A percentile compares a stretch with the other conserved stretches of the same genome.
These are phyloP conservation scores for Hepsetus odoe DNA, from an alignment of 2,113 vertebrate species.

Conservation along the genomic window DNA sequence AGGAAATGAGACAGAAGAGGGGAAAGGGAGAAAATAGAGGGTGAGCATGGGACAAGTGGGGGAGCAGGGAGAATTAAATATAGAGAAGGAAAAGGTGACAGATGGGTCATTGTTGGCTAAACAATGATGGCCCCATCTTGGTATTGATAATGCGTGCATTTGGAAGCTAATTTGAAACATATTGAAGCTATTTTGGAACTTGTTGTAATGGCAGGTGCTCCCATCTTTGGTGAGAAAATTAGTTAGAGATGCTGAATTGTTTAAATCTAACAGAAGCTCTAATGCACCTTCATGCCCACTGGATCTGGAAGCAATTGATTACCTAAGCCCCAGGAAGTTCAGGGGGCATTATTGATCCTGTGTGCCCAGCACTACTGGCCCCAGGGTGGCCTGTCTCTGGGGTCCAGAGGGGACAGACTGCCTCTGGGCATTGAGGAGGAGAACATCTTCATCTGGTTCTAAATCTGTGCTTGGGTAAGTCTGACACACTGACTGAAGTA, in stretches of 20 bases:
- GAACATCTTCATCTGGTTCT: constrained; percentile 14
- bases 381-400: constrained; percentile 67
- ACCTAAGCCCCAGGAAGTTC: constrained; percentile 36
- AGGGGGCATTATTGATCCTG: constrained; percentile 54
- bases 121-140: constrained; percentile 12
- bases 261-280: constrained; percentile 5
- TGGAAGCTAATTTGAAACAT: not conserved
- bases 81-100: not conserved
- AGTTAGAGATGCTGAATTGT: constrained; percentile 34
- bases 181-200: constrained; percentile 29
- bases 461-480: constrained; percentile 20
- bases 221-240: constrained; percentile 5
- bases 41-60: not conserved
- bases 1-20: constrained; percentile 3
- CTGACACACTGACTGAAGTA: not conserved
- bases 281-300: constrained; percentile 9
- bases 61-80: constrained; percentile 9
- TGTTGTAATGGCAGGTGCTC: constrained; percentile 35
- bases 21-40: not conserved
- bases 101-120: constrained; percentile 9
- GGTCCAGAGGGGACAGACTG: constrained; percentile 64
- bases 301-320: constrained; percentile 42
- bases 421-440: constrained; percentile 57
- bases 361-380: constrained; percentile 62
- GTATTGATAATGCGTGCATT: constrained; percentile 38